Evolutionary conservation across 2,113 vertebrate genomes (phyloP), one percentile per base, ranked within the genome.

Genomic region (Rissa tridactyla): DNA sequence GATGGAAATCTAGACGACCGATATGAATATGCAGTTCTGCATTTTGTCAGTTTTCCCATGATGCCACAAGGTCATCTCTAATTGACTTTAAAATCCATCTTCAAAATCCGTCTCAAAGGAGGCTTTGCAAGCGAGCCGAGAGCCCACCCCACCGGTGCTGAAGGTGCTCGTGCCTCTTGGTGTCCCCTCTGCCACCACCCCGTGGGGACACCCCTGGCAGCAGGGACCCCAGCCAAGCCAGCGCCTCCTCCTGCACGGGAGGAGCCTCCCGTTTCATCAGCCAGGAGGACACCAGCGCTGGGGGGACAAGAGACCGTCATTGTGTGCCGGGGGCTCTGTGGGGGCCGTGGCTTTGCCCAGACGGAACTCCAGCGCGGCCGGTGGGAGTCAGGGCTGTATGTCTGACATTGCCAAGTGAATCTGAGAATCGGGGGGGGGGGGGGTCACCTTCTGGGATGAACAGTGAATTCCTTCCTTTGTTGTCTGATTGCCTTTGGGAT

Each of bases 171-270:
- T 38, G 51, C 44, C 49, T 32, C n/a, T 15, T 46, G 42, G 52
- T 7, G 40, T 25, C 52, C 36, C 30, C 10, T 22, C 81, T 52
- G 5, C 30, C 4, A 2, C 13, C 40, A 7, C 21, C 26, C 51
- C 3, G 1, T 2, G 8, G 26, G 46, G 40, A 46, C 19, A 14
- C 22, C 18, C 21, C 23, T 18, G 15, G 42, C 11, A 1, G 4
- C 65, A 25, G 46, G 44, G 44, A 46, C 40, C 20, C 40, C 5
- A 38, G 1, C n/a, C 22, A 60, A 75, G 51, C 44, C 68, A 51
- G 30, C 19, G 5, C 42, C 49, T 54, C 38, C 32, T 57, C 55
- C 32, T 12, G 20, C 15, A 3, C 6, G 8, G 49, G 32, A 29
- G 38, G 55, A 27, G 13, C 6, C 11, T 26, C 14, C 26, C n/a